Base-by-base conservation (phyloP, 30 jellyfish, hydroid and myxozoan species). In the Cassiopea xamachana region DNA sequence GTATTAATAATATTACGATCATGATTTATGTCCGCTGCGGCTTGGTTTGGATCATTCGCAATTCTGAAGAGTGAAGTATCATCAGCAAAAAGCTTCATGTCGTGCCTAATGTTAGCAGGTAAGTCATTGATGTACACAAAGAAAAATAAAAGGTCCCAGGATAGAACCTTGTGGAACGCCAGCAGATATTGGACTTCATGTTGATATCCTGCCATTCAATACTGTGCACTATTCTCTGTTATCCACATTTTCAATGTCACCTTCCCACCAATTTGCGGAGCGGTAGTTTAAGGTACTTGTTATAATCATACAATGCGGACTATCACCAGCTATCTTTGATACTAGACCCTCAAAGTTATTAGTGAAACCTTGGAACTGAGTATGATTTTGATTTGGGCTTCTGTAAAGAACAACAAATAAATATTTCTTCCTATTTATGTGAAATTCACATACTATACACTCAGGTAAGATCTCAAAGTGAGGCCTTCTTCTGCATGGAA, bases 291-390 rank as follows among this genome's bases (percentile, higher is more conserved):
- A 55, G 64, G 7, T 10, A 10, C 64, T 10, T 10, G 64, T 55
- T 55, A 55, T 55, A 55, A 55, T 55, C 64, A 55, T 55, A 55
- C 64, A 55, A 10, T 55, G 64, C 12, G 79, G 79, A 69, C 48
- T 69, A 27, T 69, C 79, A 27, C 13, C 79, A 69, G 79, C 79
- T 45, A 69, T 69, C 79, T 69, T 69, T 8, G 79, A 69, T 69
- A 69, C 48, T 2, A 69, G 8, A 2, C 46, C 13, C 46, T 69
- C 79, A 69, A 69, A 69, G 27, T 45, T 45, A 5, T 69, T 45
- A 13, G 27, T 69, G 7, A 69, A 69, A 69, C 13, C 79, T 5
- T 69, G 79, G 79, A 69, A 69, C 48, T 69, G 79, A 8, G 46
- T 27, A 8, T 69, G 79, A 69, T 69, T 55, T 10, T 55, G 12